These are phyloP conservation scores for Serrognathus titanus DNA, from an alignment of 2,888 invertebrate species.

Conservation along the genomic window DNA sequence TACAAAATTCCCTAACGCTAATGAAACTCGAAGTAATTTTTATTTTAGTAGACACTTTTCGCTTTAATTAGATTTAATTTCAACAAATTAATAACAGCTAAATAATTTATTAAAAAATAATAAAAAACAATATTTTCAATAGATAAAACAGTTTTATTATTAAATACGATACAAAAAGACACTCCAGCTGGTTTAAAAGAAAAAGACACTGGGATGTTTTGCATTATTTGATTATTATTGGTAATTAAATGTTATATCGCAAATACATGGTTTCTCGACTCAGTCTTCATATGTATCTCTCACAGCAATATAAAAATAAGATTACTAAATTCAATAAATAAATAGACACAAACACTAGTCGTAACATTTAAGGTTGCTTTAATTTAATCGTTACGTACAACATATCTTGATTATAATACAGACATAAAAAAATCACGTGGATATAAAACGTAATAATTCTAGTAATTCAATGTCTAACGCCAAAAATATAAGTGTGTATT, in stretches of 20 bases:
- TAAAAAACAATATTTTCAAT: constrained; percentile 11
- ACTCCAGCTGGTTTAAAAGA: constrained; percentile 15
- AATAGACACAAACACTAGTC: neutral
- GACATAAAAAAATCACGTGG: too few species aligned
- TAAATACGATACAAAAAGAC: constrained; percentile 8
- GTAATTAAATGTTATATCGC: constrained; percentile 16
- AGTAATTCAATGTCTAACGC: too few species aligned
- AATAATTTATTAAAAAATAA: constrained; percentile 19
- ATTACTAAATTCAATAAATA: constrained; percentile 5
- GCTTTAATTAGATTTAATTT: constrained; percentile 9
- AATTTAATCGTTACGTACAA: neutral
- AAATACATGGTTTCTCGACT: constrained; percentile 5
- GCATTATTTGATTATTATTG: constrained; percentile 18
- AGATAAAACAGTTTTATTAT: neutral
- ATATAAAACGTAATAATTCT: too few species aligned
- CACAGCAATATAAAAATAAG: constrained; percentile 8
- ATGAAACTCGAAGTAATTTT: constrained; percentile 7
- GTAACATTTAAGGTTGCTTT: neutral
- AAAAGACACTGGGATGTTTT: constrained; percentile 19
- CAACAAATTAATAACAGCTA: constrained; percentile 24
- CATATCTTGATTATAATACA: neutral
- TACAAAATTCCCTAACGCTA: constrained; percentile 6
- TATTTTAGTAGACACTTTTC: neutral
- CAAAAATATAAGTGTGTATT: too few species aligned
- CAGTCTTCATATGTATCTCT: constrained; percentile 16